Evolutionary conservation across 2,797 vertebrate genomes (phyloP), one percentile per base, ranked within the genome.

Genomic region (Karalla daura): DNA sequence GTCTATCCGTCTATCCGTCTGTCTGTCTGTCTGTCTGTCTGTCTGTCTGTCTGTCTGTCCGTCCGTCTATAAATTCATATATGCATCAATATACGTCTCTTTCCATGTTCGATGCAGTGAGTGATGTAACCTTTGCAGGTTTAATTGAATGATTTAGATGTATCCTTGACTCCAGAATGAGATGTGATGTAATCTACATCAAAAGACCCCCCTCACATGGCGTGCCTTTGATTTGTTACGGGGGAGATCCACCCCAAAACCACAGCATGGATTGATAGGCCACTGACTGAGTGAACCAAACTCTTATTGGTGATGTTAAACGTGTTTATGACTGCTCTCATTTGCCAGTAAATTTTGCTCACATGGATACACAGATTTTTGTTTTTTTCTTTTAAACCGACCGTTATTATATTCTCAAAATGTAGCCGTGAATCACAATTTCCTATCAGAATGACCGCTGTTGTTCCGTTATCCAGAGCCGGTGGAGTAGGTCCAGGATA

Each of bases 151-250:
- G 47, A 61, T 65, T 60, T 11, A 62, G 56, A 7, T 72, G 39
- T n/a, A 45, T 74, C 21, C 45, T 24, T 39, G 49, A 53, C 47
- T 63, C 23, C 37, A 46, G 17, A 27, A 18, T 70, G 47, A 69
- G 74, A 80, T 70, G 47, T 70, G 74, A 80, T 70, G 69, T 60
- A 67, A 83, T 78, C 49, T 25, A 33, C 7, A 80, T 60, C 37
- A 65, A 43, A 77, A 59, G 6, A 63, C n/a, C 28, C 40, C 59
- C 20, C 7, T 13, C 10, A n/a, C n/a, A n/a, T 54, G 7, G 24
- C 58, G 63, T 33, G 15, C 14, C 11, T 44, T 15, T 46, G 9
- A 54, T 40, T 40, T 44, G 25, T 32, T 50, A 52, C 51, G 24
- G 13, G 5, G n/a, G 41, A 44, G 55, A 39, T 21, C 44, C 61